A percentile compares a stretch with the other conserved stretches of the same genome.
Conservation (phyloP, 2,797 vertebrate species). For the Eospalax fontanierii region DNA sequence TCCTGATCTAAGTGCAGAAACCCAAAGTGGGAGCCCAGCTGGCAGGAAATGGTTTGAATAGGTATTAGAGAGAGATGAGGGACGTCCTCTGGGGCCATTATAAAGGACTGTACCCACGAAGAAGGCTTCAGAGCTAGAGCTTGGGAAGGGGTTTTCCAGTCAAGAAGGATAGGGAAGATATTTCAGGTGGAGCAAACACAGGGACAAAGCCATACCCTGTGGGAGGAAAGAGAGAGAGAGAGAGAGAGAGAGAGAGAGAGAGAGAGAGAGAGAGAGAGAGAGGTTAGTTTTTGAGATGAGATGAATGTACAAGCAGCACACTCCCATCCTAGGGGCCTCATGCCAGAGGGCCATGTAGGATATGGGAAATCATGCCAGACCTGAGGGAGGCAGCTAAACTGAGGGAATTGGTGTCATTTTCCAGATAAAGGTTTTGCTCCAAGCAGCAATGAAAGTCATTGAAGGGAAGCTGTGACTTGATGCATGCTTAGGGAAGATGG, state of each 20-base stretch:
- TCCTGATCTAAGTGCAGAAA: conserved; percentile 21
- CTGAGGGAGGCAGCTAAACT: background rate
- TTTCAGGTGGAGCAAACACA: too few relatives aligned
- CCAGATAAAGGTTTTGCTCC: conserved; percentile 35
- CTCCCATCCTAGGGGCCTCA: background rate
- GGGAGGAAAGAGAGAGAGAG: background rate
- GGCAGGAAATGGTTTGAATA: background rate
- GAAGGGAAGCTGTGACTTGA: background rate
- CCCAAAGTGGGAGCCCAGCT: background rate
- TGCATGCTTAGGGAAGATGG: background rate
- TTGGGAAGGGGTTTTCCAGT: background rate
- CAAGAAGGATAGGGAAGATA: background rate
- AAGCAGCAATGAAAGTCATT: background rate
- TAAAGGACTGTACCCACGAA: background rate
- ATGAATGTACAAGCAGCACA: background rate
- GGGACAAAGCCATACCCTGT: fast-evolving
- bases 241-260: too few relatives aligned
- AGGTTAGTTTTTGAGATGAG: background rate
- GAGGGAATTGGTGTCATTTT: background rate
- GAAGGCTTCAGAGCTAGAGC: background rate
- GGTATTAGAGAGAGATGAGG: background rate
- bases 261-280: too few relatives aligned
- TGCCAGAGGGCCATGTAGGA: background rate
- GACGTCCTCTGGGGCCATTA: background rate
- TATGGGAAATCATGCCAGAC: background rate